Evolutionary conservation across 30 jellyfish, hydroid and myxozoan genomes (phyloP).

Genomic region (Phacellophora camtschatica): DNA sequence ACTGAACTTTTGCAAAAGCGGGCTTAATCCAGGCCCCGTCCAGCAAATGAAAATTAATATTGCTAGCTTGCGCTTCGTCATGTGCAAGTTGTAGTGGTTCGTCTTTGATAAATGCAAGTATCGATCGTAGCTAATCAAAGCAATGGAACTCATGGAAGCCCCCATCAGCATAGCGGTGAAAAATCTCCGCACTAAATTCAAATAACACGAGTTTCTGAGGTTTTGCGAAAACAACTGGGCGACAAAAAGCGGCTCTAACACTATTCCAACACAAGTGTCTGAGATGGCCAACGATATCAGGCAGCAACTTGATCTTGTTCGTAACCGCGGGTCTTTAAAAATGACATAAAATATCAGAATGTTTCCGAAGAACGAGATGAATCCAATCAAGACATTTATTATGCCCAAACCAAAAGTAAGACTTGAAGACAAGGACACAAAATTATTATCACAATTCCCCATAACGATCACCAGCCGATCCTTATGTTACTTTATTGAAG

Average conservation of each 20-base stretch:
- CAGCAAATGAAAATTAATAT: constrained; percentile 31
- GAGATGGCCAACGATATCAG: constrained; percentile 58
- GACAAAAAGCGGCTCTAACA: constrained; percentile 46
- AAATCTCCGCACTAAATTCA: constrained; percentile 35
- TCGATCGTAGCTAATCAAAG: constrained; percentile 76
- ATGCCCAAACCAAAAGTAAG: constrained; percentile 3
- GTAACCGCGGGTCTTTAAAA: constrained; percentile 21
- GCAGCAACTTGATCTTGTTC: constrained; percentile 38
- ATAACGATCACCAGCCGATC: neutral
- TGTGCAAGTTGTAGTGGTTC: constrained; percentile 35
- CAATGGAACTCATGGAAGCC: constrained; percentile 64
- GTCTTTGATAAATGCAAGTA: constrained; percentile 61
- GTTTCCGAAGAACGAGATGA: constrained; percentile 22
- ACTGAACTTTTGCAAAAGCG: neutral
- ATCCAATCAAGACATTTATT: constrained; percentile 1
- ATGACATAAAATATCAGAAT: constrained; percentile 11
- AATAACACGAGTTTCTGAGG: constrained; percentile 15
- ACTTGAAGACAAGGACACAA: neutral
- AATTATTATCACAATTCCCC: constrained; percentile 29
- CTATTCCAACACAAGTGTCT: constrained; percentile 45
- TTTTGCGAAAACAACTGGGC: constrained; percentile 4
- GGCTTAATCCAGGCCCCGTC: constrained; percentile 61
- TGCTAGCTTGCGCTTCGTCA: constrained; percentile 43
- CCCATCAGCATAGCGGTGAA: constrained; percentile 52
- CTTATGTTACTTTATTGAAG: neutral